A percentile compares a stretch with the other conserved stretches of the same genome.
phyloP scores from a whole-genome alignment of 2,113 vertebrate species.

The Acinonyx jubatus region DNA sequence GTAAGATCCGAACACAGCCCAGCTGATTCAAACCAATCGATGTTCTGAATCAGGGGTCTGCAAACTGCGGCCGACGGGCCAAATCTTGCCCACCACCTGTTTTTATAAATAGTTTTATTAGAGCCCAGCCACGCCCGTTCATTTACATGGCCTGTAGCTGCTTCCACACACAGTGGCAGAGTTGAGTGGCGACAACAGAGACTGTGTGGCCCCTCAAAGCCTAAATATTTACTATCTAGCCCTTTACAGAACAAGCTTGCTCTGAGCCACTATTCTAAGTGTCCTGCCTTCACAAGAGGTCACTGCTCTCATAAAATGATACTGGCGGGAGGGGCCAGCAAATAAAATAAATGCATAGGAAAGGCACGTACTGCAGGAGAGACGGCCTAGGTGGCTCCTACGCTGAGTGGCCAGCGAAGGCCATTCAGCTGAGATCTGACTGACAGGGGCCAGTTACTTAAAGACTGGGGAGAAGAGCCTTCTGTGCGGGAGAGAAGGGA shows the following conservation, averaged over 20 bases:
- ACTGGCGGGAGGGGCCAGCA: background rate
- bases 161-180: background rate
- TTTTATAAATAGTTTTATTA: background rate
- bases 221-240: background rate
- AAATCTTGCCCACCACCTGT: background rate
- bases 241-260: background rate
- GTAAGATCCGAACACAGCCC: background rate
- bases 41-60: background rate
- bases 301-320: background rate
- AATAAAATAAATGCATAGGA: background rate
- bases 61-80: background rate
- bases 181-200: background rate
- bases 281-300: background rate
- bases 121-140: background rate
- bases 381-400: background rate
- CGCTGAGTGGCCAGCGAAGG: background rate
- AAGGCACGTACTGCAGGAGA: fast-evolving
- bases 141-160: background rate
- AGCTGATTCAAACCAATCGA: background rate
- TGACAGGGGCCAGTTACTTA: background rate
- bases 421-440: background rate
- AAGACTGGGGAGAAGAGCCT: background rate
- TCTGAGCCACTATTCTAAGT: background rate
- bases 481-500: background rate
- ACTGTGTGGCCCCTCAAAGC: background rate